Percentiles rank a stretch among this genome's conserved stretches.
phyloP scores from a whole-genome alignment of 2,888 invertebrate genomes.

The Frankliniella fusca region DNA sequence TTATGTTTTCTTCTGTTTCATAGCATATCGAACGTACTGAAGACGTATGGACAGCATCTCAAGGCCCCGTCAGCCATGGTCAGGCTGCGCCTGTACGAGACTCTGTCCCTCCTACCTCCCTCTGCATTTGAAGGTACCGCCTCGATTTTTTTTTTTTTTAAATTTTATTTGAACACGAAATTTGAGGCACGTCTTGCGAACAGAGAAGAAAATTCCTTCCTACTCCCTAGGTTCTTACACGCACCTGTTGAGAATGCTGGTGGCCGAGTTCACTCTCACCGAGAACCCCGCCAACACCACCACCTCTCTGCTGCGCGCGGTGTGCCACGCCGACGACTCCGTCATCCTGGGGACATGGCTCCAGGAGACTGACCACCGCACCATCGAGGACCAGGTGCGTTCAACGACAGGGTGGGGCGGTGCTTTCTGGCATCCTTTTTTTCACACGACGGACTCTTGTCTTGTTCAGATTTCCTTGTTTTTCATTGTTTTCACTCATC shows the following conservation, averaged over 20 bases:
- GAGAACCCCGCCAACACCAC: slow-evolving; percentile 92
- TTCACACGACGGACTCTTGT: not conserved
- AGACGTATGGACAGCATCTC: slow-evolving; percentile 83
- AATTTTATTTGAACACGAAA: not conserved
- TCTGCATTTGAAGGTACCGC: slow-evolving; percentile 63
- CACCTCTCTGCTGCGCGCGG: slow-evolving; percentile 72
- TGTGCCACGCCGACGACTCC: slow-evolving; percentile 84
- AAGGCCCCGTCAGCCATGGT: slow-evolving; percentile 94
- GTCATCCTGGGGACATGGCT: slow-evolving; percentile 92
- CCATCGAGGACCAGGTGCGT: slow-evolving; percentile 92
- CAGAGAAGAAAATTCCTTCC: slow-evolving; percentile 9
- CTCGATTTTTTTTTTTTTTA: not conserved
- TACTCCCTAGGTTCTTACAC: slow-evolving; percentile 65
- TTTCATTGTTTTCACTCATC: no score
- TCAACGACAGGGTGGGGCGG: not conserved
- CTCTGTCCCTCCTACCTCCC: slow-evolving; percentile 70
- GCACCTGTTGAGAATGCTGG: slow-evolving; percentile 82
- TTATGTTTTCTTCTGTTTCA: slow-evolving; percentile 41
- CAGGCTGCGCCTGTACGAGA: slow-evolving; percentile 86
- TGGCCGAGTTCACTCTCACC: slow-evolving; percentile 89
- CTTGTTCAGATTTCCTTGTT: no score
- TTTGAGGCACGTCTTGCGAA: not conserved
- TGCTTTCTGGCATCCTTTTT: slow-evolving; percentile 29
- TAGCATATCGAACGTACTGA: slow-evolving; percentile 78
- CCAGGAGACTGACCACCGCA: slow-evolving; percentile 92